phyloP scores from a whole-genome alignment of 2,888 invertebrate species.

The Crematogaster levior region DNA sequence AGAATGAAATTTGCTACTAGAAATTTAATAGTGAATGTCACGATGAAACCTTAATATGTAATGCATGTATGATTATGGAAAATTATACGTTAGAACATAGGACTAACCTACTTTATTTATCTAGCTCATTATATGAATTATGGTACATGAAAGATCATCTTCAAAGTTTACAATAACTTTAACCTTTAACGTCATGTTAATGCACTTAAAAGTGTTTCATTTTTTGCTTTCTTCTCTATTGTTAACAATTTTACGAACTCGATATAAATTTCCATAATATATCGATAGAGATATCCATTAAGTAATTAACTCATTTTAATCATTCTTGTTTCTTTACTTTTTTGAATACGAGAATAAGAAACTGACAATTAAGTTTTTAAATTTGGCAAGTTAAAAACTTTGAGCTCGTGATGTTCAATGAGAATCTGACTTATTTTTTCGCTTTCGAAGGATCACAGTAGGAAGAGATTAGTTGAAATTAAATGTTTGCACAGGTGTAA shows the following conservation, averaged over 20 bases:
- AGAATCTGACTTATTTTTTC: not conserved
- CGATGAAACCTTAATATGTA: not conserved
- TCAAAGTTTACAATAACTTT: not conserved
- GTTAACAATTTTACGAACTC: not conserved
- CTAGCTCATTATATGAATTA: too few species aligned
- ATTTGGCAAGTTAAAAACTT: not conserved
- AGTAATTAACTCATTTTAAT: not conserved
- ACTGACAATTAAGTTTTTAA: not conserved
- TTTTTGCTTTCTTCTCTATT: not conserved
- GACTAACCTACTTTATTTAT: not conserved
- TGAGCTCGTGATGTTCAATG: not conserved
- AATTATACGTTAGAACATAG: not conserved
- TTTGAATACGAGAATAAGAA: not conserved
- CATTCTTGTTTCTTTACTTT: not conserved
- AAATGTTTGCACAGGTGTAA: not conserved
- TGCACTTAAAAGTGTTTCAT: not conserved
- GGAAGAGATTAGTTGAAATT: not conserved
- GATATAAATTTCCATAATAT: not conserved
- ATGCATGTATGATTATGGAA: not conserved
- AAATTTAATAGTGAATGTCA: not conserved
- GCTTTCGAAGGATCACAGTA: not conserved
- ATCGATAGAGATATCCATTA: not conserved
- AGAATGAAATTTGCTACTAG: too few species aligned
- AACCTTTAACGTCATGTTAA: not conserved
- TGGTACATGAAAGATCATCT: not conserved